These are phyloP conservation scores for Setophaga coronata DNA, from an alignment of 2,113 vertebrate species.

Conservation along the genomic window DNA sequence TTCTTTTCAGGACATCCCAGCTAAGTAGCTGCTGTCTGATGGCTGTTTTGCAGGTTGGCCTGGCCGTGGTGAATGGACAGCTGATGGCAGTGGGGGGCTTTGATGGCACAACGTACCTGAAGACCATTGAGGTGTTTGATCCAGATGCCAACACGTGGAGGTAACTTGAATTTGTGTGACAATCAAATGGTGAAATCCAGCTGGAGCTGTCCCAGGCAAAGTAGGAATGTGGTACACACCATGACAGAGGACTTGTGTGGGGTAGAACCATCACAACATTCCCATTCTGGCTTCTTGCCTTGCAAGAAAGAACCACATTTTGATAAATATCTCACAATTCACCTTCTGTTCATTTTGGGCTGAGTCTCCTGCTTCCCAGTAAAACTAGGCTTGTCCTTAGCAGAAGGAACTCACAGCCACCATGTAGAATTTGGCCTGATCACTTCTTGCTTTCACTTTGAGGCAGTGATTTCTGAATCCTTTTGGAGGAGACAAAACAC, in stretches of 20 bases:
- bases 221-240: background rate
- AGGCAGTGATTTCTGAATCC: background rate
- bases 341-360: background rate
- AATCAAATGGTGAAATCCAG: background rate
- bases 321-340: background rate
- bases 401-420: background rate
- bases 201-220: background rate
- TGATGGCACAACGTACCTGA: conserved; percentile 97
- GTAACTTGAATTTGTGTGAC: conserved; percentile 67
- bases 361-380: background rate
- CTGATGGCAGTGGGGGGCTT: conserved; percentile 98
- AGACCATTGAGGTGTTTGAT: conserved; percentile 99
- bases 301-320: background rate
- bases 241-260: rapidly evolving
- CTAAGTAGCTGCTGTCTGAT: background rate
- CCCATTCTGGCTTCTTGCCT: background rate
- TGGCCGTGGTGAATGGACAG: conserved; percentile 96
- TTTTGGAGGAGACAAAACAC: background rate
- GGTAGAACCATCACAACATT: background rate
- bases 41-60: conserved; percentile 84
- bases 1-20: background rate
- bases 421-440: background rate
- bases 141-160: conserved; percentile 98
- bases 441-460: background rate
- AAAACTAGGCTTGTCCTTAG: background rate